phyloP scores from a whole-genome alignment of 92 coral and sea anemone species.

The Plumapathes pennacea region DNA sequence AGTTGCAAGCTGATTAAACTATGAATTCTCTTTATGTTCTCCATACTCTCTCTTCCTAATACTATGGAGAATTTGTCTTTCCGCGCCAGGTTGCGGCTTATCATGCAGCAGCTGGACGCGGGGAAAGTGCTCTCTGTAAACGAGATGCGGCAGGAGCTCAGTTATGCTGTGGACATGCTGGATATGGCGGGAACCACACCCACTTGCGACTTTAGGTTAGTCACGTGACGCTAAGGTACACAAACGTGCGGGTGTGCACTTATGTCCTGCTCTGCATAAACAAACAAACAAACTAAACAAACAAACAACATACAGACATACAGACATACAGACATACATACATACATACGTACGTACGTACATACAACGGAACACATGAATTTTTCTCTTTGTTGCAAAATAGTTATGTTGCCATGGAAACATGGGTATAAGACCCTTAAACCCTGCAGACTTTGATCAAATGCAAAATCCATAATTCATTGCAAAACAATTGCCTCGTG shows the following conservation, averaged over 20 bases:
- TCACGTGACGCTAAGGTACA: background rate
- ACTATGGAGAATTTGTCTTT: background rate
- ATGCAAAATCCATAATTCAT: no score
- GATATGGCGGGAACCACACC: slow-evolving; percentile 44
- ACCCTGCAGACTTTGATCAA: no score
- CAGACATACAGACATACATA: no score
- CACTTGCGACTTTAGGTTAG: slow-evolving; percentile 64
- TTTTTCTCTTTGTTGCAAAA: background rate
- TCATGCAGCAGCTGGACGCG: slow-evolving; percentile 74
- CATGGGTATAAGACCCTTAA: background rate
- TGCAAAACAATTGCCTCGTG: no score
- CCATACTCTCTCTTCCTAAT: no score
- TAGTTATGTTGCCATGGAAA: background rate
- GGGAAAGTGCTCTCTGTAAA: slow-evolving; percentile 55
- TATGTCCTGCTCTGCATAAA: no score
- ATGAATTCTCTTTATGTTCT: no score
- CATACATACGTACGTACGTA: no score
- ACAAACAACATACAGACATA: no score
- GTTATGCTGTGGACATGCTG: slow-evolving; percentile 73
- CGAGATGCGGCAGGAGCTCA: slow-evolving; percentile 73
- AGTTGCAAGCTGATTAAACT: no score
- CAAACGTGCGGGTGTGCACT: no score
- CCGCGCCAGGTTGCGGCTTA: slow-evolving; percentile 49
- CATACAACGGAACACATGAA: background rate
- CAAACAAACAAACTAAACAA: no score